These are phyloP conservation scores for Beris morrisii DNA, from an alignment of 2,888 invertebrate genomes.

Conservation along the genomic window DNA sequence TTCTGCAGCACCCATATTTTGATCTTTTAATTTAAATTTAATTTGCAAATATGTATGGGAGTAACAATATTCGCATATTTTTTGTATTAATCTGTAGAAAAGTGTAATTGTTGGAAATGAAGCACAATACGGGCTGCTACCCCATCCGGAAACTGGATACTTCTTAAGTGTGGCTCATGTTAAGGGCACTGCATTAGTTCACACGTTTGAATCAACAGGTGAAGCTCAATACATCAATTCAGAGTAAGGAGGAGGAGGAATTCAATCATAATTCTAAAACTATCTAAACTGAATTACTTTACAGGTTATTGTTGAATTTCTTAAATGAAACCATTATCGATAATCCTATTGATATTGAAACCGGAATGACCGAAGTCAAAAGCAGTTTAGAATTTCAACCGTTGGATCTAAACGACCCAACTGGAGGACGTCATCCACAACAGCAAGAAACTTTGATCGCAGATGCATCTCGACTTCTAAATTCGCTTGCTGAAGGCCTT, in stretches of 20 bases:
- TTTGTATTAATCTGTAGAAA: constrained; percentile 41
- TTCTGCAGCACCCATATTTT: too few species aligned
- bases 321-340: constrained; percentile 53
- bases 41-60: too few species aligned
- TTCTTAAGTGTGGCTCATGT: constrained; percentile 53
- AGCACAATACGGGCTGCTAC: constrained; percentile 52
- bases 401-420: constrained; percentile 51
- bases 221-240: constrained; percentile 55
- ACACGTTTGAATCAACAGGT: constrained; percentile 56
- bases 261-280: constrained; percentile 1
- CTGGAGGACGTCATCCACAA: constrained; percentile 54
- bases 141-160: constrained; percentile 52
- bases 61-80: too few species aligned
- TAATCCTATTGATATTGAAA: constrained; percentile 54
- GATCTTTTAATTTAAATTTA: too few species aligned
- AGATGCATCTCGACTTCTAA: constrained; percentile 48
- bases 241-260: constrained; percentile 45
- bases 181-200: constrained; percentile 54
- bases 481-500: constrained; percentile 53
- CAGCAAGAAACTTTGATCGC: constrained; percentile 50
- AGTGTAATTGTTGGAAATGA: constrained; percentile 56
- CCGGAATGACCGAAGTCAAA: constrained; percentile 50
- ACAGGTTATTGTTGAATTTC: constrained; percentile 50
- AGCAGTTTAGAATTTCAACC: constrained; percentile 49
- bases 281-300: not conserved